A percentile compares a stretch with the other conserved stretches of the same genome.
phyloP scores from a whole-genome alignment of 2,888 invertebrate species.

The Trichacis sp. region DNA sequence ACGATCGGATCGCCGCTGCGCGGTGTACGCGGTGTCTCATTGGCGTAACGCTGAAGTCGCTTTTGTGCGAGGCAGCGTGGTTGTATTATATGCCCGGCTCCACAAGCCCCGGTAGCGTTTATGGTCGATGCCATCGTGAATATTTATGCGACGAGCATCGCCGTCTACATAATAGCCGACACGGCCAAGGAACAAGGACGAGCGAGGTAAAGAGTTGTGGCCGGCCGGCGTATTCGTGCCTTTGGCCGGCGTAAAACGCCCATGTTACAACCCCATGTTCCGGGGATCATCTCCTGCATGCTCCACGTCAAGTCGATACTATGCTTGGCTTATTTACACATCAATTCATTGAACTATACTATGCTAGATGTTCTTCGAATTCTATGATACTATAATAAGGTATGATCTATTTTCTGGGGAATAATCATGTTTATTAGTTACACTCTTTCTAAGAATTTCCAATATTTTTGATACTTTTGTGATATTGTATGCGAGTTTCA shows the following conservation, averaged over 20 bases:
- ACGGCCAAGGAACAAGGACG: slow-evolving; percentile 52
- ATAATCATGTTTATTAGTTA: too few relatives aligned
- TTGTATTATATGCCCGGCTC: slow-evolving; percentile 35
- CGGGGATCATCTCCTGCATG: slow-evolving; percentile 34
- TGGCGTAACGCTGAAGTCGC: slow-evolving; percentile 27
- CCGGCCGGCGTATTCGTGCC: slow-evolving; percentile 39
- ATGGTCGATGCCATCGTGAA: slow-evolving; percentile 63
- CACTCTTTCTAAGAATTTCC: too few relatives aligned
- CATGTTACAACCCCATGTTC: slow-evolving; percentile 42
- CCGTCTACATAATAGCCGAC: slow-evolving; percentile 64
- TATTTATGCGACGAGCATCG: slow-evolving; percentile 66
- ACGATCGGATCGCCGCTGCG: slow-evolving; percentile 15
- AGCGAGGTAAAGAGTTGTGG: slow-evolving; percentile 40
- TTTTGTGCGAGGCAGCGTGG: slow-evolving; percentile 23
- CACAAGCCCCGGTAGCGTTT: slow-evolving; percentile 63
- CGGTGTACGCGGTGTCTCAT: slow-evolving; percentile 22
- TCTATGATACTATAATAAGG: too few relatives aligned
- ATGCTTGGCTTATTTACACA: too few relatives aligned
- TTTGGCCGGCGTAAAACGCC: slow-evolving; percentile 52
- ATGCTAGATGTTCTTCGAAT: too few relatives aligned
- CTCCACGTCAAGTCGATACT: too few relatives aligned
- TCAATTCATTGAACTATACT: too few relatives aligned
- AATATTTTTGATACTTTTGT: too few relatives aligned
- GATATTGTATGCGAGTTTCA: too few relatives aligned
- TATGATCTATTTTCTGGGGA: too few relatives aligned